Percentiles rank a stretch among this genome's conserved stretches.
Conservation (phyloP, 1,140 invertebrate genomes). For the Heterodera carotae region DNA sequence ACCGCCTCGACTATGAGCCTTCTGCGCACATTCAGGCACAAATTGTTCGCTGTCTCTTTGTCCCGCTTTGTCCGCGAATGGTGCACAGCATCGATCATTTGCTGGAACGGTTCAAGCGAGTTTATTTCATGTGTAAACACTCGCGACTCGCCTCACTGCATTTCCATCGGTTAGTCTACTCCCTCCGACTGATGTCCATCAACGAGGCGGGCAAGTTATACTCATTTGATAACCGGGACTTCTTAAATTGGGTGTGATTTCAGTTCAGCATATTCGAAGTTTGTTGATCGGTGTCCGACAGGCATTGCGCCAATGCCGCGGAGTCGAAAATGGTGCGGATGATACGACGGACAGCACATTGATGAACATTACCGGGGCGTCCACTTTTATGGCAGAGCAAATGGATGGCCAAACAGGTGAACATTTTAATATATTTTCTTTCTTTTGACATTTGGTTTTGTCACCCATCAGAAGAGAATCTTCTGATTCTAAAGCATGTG, state of each 20-base stretch:
- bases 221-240: neutral
- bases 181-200: constrained; percentile 28
- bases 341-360: constrained; percentile 12
- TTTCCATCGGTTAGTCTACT: constrained; percentile 35
- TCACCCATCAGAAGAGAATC: constrained; percentile 31
- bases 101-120: constrained; percentile 35
- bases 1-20: constrained; percentile 34
- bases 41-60: constrained; percentile 36
- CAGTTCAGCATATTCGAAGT: constrained; percentile 31
- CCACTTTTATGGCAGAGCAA: constrained; percentile 11
- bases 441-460: neutral
- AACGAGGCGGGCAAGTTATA: constrained; percentile 21
- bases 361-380: constrained; percentile 22
- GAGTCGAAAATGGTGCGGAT: constrained; percentile 10
- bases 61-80: constrained; percentile 21
- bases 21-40: constrained; percentile 30
- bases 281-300: constrained; percentile 25
- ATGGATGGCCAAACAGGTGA: constrained; percentile 9
- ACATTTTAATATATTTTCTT: neutral
- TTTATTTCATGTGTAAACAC: constrained; percentile 38
- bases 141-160: constrained; percentile 31
- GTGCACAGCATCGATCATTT: constrained; percentile 31
- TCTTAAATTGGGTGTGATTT: neutral
- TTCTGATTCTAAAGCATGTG: constrained; percentile 30
- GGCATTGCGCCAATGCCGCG: constrained; percentile 12